Evolutionary conservation across 2,113 vertebrate genomes (phyloP).

Genomic region (Lophura nycthemera): DNA sequence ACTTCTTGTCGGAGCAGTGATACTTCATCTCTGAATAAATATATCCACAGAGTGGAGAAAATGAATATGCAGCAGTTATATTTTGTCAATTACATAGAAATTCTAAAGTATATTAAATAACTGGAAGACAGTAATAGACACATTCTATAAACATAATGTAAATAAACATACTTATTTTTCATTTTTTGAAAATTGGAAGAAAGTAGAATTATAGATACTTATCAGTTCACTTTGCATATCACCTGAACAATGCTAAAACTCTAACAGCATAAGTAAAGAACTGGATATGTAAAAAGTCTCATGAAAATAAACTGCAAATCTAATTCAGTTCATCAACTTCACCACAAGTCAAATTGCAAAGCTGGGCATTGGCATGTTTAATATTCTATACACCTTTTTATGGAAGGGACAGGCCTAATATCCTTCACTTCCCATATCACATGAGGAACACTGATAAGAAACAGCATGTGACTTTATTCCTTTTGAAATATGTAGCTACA

Average conservation of each 20-base stretch:
- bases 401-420: not conserved
- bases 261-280: not conserved
- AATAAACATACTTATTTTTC: not conserved
- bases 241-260: not conserved
- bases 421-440: not conserved
- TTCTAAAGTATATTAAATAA: not conserved
- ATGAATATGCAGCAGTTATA: conserved; percentile 52
- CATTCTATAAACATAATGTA: not conserved
- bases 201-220: not conserved
- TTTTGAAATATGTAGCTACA: not conserved
- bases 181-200: not conserved
- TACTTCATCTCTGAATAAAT: conserved; percentile 87
- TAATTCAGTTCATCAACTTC: not conserved
- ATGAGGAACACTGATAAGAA: not conserved
- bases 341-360: not conserved
- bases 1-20: conserved; percentile 92
- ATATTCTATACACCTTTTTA: not conserved
- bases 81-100: conserved; percentile 14
- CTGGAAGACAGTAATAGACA: not conserved
- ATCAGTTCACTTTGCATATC: not conserved
- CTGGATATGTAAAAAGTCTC: not conserved
- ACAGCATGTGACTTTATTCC: not conserved
- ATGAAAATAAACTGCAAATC: not conserved
- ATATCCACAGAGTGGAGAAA: conserved; percentile 38
- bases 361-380: not conserved